Evolutionary conservation across 1,140 invertebrate genomes (phyloP), one percentile per base, ranked within the genome.

Genomic region (Augochlora pura): DNA sequence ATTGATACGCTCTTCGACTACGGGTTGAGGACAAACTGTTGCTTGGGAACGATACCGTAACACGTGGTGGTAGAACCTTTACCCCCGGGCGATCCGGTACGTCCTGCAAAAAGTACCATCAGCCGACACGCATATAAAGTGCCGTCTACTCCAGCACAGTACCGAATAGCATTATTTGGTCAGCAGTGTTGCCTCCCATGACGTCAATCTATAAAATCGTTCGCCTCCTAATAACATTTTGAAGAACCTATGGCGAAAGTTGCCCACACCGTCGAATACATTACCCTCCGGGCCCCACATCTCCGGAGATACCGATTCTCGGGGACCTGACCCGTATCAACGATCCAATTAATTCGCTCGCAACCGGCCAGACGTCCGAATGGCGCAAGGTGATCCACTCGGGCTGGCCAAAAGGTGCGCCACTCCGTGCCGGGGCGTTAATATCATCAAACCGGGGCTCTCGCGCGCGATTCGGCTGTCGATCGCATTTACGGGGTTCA

Each of bases 401-500:
- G 71, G 70, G n/a, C 54, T 21, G 46, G 18, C 78, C 46, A 67
- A 57, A 82, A 77, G 46, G 67, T 38, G 57, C 59, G n/a, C 62
- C 39, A 6, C 54, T 57, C 23, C 38, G 9, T 14, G 57, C 16
- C 32, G 49, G 68, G 46, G 23, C 70, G 75, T 74, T 83, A 46
- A 32, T 54, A 72, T 78, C 80, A 32, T 77, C 80, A 54, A 52
- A 66, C 27, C 46, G 62, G 65, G 46, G 66, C 52, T 32, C 39
- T 21, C 63, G 38, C 52, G 49, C 18, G 16, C 49, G 63, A n/a
- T 80, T 84, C 64, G 77, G 77, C 62, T 75, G 64, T 46, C 57
- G 60, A 70, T 57, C 69, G 65, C 72, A 60, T 83, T 57, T 71
- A 86, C 72, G 81, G 77, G 77, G 57, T 83, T 86, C 84, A 86